These are phyloP conservation scores for Zaprionus camerounensis DNA, from an alignment of 1,140 invertebrate genomes.

Conservation along the genomic window DNA sequence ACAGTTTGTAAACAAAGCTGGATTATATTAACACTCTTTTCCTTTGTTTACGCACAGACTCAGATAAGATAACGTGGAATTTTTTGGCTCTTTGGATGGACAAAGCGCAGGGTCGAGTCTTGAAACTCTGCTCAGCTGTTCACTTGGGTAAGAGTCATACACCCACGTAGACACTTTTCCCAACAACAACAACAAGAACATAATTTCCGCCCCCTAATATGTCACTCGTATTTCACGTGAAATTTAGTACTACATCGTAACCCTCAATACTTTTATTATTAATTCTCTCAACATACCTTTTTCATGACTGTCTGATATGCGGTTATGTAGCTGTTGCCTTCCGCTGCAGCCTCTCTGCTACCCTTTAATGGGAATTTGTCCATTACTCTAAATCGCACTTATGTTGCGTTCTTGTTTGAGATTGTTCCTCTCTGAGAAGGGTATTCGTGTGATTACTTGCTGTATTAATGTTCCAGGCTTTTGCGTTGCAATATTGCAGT, in stretches of 20 bases:
- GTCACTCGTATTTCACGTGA: conserved; percentile 13
- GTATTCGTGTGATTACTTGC: conserved; percentile 5
- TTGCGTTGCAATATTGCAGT: conserved; percentile 64
- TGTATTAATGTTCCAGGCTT: conserved; percentile 31
- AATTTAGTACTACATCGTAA: neutral
- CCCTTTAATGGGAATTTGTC: conserved; percentile 86
- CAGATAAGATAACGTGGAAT: conserved; percentile 62
- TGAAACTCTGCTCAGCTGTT: conserved; percentile 37
- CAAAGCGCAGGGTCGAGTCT: neutral
- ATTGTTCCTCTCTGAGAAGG: neutral
- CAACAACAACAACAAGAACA: conserved; percentile 22
- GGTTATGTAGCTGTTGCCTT: conserved; percentile 83
- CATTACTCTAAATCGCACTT: conserved; percentile 68
- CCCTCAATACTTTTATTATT: neutral
- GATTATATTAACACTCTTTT: neutral
- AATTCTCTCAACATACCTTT: conserved; percentile 82
- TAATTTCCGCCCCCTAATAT: conserved; percentile 59
- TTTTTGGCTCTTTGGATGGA: conserved; percentile 16
- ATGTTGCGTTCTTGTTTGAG: conserved; percentile 20
- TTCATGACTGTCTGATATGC: conserved; percentile 85
- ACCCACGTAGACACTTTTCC: conserved; percentile 49
- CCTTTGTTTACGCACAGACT: conserved; percentile 58
- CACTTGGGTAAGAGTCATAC: conserved; percentile 8
- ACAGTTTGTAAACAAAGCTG: neutral
- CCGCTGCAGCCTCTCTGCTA: conserved; percentile 78